phyloP scores from a whole-genome alignment of 1,140 invertebrate genomes.

The Maconellicoccus hirsutus region DNA sequence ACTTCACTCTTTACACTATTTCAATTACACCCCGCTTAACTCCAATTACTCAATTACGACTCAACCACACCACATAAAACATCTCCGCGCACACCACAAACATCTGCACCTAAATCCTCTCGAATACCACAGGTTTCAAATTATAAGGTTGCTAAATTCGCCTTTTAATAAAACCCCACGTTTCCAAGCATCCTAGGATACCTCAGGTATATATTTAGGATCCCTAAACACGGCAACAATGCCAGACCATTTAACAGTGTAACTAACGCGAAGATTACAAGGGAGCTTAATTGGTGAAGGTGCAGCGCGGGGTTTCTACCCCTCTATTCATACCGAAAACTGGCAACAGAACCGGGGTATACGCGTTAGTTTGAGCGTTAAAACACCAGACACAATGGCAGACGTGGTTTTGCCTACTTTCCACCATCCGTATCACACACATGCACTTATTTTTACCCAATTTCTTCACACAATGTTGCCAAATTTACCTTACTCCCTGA shows the following conservation, averaged over 20 bases:
- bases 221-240: neutral
- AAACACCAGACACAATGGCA: neutral
- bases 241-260: neutral
- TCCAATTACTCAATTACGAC: too few relatives aligned
- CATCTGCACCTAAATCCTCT: neutral
- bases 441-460: too few relatives aligned
- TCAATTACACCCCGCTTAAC: neutral
- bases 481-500: too few relatives aligned
- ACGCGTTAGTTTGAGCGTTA: neutral
- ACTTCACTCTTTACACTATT: neutral
- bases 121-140: neutral
- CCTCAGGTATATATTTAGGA: conserved; percentile 9
- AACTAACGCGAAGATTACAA: conserved; percentile 4
- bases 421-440: too few relatives aligned
- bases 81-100: neutral
- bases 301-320: neutral
- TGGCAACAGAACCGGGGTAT: neutral
- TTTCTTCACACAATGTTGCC: too few relatives aligned
- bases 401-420: neutral
- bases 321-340: neutral
- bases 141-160: neutral
- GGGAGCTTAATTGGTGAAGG: neutral
- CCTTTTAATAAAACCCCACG: neutral
- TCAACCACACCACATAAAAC: neutral
- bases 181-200: too few relatives aligned